Base-by-base conservation (phyloP, 2,888 invertebrate genomes). In the Ectemnius continuus region DNA sequence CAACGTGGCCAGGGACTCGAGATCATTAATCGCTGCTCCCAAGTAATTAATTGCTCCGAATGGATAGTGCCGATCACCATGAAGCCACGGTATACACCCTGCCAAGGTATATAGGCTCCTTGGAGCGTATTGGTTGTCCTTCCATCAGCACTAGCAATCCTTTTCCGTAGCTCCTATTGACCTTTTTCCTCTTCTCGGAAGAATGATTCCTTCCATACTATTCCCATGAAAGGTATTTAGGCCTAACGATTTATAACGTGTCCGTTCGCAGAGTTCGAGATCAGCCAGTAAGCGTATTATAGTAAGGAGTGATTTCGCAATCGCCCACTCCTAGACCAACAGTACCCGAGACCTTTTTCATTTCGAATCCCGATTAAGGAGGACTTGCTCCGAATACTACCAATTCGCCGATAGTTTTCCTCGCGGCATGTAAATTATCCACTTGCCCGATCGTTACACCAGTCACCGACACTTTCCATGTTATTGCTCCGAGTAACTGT, bases 11-110 rank as follows among this genome's bases (percentile, higher is more conserved):
- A 57, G 58, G 68, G 65, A 61, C 75, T 28, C 70, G 62, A 67
- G 67, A 78, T 79, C 77, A 79, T 81, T 81, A 81, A 81, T 81
- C 81, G 79, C 67, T 73, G 73, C 77, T 79, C 73, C 36, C 67
- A 16, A 66, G 78, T 81, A 81, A 81, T 81, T 81, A 81, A 81
- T 81, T 80, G 75, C 72, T 75, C 60, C 65, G 68, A 78, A 74
- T 69, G 67, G 59, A 67, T 46, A 66, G 66, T 60, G 59, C 67
- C 72, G 36, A 80, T 76, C 76, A 71, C 73, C 73, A 74, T 66
- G 76, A 62, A 76, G 68, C 61, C 76, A 65, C 60, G 72, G 71
- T 72, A 63, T 78, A 75, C 73, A 71, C 67, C 73, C 73, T 67
- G 61, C 57, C 46, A 71, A 73, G 73, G 76, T 76, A 81, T 80